phyloP scores from a whole-genome alignment of 1,140 invertebrate species.

The Rhynchophorus ferrugineus region DNA sequence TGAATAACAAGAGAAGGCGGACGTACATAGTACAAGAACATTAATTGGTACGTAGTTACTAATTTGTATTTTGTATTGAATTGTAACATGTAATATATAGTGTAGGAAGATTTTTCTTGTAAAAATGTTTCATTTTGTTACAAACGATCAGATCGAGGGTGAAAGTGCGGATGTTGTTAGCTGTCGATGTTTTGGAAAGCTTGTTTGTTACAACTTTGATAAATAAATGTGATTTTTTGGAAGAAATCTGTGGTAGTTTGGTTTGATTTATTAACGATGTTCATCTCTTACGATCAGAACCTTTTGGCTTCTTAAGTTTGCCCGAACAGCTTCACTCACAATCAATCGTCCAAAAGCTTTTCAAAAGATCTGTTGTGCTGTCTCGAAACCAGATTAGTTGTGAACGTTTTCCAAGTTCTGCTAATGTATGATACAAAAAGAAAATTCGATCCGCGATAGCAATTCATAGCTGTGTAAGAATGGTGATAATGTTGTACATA shows the following conservation, averaged over 20 bases:
- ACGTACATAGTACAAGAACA: constrained; percentile 28
- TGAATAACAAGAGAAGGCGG: constrained; percentile 31
- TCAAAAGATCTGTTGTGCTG: too few relatives aligned
- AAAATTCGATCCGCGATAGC: neutral
- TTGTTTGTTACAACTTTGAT: too few relatives aligned
- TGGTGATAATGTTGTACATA: constrained; percentile 33
- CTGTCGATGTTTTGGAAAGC: neutral
- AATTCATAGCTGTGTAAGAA: constrained; percentile 31
- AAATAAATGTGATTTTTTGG: too few relatives aligned
- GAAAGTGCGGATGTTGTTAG: neutral
- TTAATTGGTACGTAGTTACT: constrained; percentile 6
- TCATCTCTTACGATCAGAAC: too few relatives aligned
- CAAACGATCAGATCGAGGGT: neutral
- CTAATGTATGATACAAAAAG: too few relatives aligned
- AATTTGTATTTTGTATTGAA: neutral
- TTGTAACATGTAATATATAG: neutral
- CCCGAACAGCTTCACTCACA: too few relatives aligned
- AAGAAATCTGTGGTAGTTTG: too few relatives aligned
- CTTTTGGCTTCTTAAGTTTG: too few relatives aligned
- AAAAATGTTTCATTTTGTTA: constrained; percentile 1
- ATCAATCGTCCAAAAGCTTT: too few relatives aligned
- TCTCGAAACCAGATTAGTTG: too few relatives aligned
- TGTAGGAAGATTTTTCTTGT: neutral
- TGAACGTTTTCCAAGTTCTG: too few relatives aligned
- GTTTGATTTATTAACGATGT: too few relatives aligned